phyloP scores from a whole-genome alignment of 2,797 vertebrate genomes.

The Sebastes melanostomus region DNA sequence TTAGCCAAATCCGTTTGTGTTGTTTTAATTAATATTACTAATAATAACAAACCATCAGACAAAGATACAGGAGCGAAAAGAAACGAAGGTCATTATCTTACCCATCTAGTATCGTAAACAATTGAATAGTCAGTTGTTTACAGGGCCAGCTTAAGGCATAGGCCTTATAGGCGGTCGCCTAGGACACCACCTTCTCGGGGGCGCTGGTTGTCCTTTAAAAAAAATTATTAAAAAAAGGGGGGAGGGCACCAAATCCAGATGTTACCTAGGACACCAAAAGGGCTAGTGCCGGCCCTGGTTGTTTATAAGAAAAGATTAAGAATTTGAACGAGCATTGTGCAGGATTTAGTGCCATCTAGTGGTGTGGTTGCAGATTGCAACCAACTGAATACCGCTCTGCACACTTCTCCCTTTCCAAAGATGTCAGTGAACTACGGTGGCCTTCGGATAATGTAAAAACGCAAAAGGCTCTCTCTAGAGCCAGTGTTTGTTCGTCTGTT shows the following conservation, averaged over 20 bases:
- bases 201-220: neutral
- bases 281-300: neutral
- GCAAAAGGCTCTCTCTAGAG: no score
- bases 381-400: neutral
- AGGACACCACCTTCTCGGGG: neutral
- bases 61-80: neutral
- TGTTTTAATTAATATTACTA: neutral
- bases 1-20: neutral
- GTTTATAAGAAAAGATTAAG: neutral
- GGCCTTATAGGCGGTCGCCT: neutral
- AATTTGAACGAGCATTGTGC: neutral
- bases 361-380: neutral
- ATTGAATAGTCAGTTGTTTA: neutral
- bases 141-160: neutral
- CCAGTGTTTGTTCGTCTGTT: no score
- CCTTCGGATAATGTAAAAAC: no score
- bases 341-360: neutral
- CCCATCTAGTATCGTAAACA: neutral
- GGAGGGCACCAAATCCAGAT: neutral
- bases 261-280: neutral
- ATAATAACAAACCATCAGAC: neutral
- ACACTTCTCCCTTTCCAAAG: no score
- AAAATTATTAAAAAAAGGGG: neutral
- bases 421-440: no score
- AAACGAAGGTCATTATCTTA: neutral